Evolutionary conservation across 2,113 vertebrate genomes (phyloP).

Genomic region (Corapipo altera): DNA sequence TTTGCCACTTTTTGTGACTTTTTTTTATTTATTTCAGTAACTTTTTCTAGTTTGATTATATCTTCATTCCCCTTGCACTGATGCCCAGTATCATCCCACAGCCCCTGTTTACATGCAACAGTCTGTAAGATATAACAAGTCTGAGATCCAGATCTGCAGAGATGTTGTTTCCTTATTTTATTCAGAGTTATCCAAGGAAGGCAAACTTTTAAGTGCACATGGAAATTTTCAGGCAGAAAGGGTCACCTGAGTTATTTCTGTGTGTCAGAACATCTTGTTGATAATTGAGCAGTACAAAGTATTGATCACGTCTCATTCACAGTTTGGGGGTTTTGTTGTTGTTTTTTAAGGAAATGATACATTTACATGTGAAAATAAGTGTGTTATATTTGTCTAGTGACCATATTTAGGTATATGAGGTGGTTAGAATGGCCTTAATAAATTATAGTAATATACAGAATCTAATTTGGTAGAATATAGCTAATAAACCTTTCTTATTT

Average conservation of each 20-base stretch:
- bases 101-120: neutral
- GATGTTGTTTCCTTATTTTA: neutral
- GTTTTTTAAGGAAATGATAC: neutral
- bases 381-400: neutral
- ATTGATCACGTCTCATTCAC: neutral
- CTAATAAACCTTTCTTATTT: neutral
- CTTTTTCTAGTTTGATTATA: neutral
- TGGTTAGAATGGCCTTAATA: neutral
- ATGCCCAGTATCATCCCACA: neutral
- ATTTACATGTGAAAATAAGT: neutral
- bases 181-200: neutral
- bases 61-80: neutral
- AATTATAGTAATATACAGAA: neutral
- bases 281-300: neutral
- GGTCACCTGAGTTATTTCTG: neutral
- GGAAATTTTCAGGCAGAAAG: neutral
- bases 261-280: neutral
- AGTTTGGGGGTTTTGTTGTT: neutral
- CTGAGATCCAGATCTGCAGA: neutral
- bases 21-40: neutral
- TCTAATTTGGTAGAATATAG: neutral
- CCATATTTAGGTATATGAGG: neutral
- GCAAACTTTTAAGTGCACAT: neutral
- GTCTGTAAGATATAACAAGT: neutral
- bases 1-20: neutral